These are phyloP conservation scores for Caretta caretta DNA, from an alignment of 2,113 vertebrate genomes.

Conservation along the genomic window DNA sequence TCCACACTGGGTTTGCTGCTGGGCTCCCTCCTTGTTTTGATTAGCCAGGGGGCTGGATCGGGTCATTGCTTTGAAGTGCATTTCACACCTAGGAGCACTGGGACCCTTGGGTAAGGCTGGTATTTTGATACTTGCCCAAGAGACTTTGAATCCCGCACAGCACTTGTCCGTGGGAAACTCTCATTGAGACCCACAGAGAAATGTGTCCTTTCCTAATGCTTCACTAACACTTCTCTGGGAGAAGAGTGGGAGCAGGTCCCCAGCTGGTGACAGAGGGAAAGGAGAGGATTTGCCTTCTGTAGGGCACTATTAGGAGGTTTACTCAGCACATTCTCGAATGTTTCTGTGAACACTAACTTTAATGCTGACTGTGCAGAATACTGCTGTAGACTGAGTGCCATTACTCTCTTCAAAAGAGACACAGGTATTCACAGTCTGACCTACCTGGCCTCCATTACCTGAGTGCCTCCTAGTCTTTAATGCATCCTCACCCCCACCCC, in stretches of 20 bases:
- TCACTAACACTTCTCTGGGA: not conserved
- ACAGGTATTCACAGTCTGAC: not conserved
- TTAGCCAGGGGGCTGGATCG: not conserved
- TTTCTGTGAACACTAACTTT: not conserved
- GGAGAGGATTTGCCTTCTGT: not conserved
- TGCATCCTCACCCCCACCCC: not conserved
- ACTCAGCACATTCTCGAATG: not conserved
- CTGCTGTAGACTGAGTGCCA: not conserved
- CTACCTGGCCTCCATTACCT: not conserved
- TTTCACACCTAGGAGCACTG: not conserved
- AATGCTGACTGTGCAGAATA: not conserved
- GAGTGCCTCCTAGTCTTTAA: no score
- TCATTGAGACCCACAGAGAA: not conserved
- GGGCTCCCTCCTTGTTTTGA: not conserved
- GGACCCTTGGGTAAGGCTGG: not conserved
- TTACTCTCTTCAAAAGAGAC: not conserved
- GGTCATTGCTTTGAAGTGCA: not conserved
- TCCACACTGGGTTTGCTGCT: not conserved
- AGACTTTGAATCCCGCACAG: not conserved
- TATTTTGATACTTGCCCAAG: not conserved
- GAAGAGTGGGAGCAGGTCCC: not conserved
- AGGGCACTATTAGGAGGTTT: not conserved
- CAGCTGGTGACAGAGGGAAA: accelerated
- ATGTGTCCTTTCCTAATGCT: not conserved
- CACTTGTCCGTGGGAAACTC: not conserved